A percentile compares a stretch with the other conserved stretches of the same genome.
phyloP scores from a whole-genome alignment of 2,888 invertebrate genomes.

The Cyclophora albipunctata region DNA sequence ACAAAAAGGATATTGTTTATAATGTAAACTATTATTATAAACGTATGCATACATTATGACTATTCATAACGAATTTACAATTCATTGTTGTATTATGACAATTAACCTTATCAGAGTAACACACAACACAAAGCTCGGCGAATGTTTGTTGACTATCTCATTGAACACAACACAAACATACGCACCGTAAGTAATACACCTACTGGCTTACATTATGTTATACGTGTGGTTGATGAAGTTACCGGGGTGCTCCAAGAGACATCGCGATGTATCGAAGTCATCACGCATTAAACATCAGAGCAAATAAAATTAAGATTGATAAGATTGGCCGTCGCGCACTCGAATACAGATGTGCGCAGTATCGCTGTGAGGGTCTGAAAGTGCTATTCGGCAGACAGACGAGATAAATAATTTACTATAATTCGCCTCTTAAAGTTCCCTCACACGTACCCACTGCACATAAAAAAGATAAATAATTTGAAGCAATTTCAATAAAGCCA shows the following conservation, averaged over 20 bases:
- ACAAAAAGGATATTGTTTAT: not conserved
- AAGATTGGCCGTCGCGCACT: too few relatives aligned
- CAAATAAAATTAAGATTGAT: too few relatives aligned
- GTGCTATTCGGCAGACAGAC: constrained; percentile 1
- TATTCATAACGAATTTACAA: constrained; percentile 4
- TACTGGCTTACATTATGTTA: too few relatives aligned
- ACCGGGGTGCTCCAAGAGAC: too few relatives aligned
- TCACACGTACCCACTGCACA: constrained; percentile 24
- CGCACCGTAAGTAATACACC: too few relatives aligned
- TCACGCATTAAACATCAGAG: too few relatives aligned
- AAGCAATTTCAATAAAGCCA: constrained; percentile 67
- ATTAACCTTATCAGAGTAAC: constrained; percentile 15
- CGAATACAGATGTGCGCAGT: too few relatives aligned
- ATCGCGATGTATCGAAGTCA: too few relatives aligned
- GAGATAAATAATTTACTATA: constrained; percentile 6
- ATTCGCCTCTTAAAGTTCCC: constrained; percentile 8
- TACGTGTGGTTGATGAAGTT: not conserved
- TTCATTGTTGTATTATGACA: constrained; percentile 16
- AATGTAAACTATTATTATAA: too few relatives aligned
- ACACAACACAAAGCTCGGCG: constrained; percentile 7
- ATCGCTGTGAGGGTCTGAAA: not conserved
- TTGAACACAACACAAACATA: constrained; percentile 5
- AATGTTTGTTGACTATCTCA: constrained; percentile 17
- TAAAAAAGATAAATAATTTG: constrained; percentile 55
- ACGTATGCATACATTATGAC: too few relatives aligned